A percentile compares a stretch with the other conserved stretches of the same genome.
These are phyloP conservation scores for Neodiprion fabricii DNA, from an alignment of 1,140 invertebrate species.

Conservation along the genomic window DNA sequence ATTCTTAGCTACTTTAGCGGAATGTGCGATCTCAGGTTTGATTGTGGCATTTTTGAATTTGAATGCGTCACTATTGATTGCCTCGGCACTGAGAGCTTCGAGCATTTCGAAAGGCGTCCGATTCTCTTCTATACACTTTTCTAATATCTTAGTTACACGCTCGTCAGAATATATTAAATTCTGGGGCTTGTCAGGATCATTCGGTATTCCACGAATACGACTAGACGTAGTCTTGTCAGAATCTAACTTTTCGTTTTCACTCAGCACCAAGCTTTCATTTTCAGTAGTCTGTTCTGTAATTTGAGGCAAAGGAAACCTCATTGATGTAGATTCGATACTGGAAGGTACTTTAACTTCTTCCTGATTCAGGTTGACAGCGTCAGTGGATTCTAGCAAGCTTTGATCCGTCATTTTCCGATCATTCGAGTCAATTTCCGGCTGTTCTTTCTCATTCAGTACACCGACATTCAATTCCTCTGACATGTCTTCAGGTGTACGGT, in stretches of 20 bases:
- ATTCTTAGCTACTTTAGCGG: conserved; percentile 27
- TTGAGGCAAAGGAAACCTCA: neutral
- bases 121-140: conserved; percentile 20
- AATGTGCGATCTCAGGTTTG: conserved; percentile 24
- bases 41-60: neutral
- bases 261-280: neutral
- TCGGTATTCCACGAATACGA: neutral
- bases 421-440: neutral
- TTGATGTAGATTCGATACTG: neutral
- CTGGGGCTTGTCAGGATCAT: neutral
- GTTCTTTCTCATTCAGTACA: neutral
- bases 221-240: neutral
- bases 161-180: neutral
- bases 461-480: neutral
- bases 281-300: neutral
- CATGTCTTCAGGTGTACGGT: neutral
- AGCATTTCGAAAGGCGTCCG: conserved; percentile 30
- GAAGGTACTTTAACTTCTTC: neutral
- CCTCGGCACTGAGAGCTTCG: conserved; percentile 30
- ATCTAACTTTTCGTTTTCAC: neutral
- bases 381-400: too few species aligned
- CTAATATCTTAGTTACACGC: conserved; percentile 38
- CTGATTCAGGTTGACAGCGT: neutral
- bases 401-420: neutral
- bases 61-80: conserved; percentile 32